Conservation (phyloP, 1,140 invertebrate genomes). For the Mizuhopecten yessoensis region DNA sequence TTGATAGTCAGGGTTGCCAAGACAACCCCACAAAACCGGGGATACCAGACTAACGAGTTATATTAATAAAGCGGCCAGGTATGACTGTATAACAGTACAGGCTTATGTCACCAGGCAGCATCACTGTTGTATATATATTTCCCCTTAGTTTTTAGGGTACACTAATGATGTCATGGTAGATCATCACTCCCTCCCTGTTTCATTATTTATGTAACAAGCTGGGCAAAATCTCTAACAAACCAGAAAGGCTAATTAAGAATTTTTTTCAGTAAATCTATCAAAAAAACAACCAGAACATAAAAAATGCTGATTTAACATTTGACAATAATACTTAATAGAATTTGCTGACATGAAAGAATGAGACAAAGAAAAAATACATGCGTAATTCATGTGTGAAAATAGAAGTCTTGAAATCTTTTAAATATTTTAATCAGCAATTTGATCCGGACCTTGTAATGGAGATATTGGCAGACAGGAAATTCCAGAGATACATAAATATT, state of each 20-base stretch:
- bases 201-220: too few relatives aligned
- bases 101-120: neutral
- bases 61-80: neutral
- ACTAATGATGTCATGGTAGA: too few relatives aligned
- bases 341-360: neutral
- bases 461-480: neutral
- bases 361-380: neutral
- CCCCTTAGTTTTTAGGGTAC: too few relatives aligned
- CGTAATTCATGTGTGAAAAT: constrained; percentile 7
- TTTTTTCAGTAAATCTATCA: neutral
- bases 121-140: neutral
- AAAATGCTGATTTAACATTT: neutral
- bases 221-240: too few relatives aligned
- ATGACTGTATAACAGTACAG: neutral
- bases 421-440: constrained; percentile 10
- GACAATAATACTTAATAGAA: neutral
- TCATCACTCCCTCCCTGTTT: too few relatives aligned
- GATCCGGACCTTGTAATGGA: neutral
- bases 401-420: neutral
- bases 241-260: too few relatives aligned
- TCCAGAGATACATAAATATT: neutral
- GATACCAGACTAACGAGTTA: neutral
- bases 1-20: neutral
- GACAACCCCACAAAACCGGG: neutral
- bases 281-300: too few relatives aligned